Percentiles rank a stretch among this genome's conserved stretches.
Evolutionary conservation across 35 echinoderm and acorn worm species (phyloP).

Genomic region (Apostichopus parvimensis): DNA sequence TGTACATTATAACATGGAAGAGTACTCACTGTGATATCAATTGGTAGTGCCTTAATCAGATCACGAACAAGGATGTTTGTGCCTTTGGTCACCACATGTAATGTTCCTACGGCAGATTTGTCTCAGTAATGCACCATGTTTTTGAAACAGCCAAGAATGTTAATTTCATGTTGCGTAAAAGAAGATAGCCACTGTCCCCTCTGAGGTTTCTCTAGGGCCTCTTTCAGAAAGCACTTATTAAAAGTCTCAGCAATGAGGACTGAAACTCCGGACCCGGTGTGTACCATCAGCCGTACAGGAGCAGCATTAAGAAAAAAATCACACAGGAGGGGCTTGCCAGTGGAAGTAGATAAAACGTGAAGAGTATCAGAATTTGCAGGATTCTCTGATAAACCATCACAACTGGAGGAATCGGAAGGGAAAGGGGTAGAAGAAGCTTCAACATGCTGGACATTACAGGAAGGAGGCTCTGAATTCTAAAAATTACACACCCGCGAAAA

Average conservation of each 20-base stretch:
- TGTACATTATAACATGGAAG: too few relatives aligned
- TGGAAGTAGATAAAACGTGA: not conserved
- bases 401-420: too few relatives aligned
- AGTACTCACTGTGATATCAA: too few relatives aligned
- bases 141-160: conserved; percentile 9
- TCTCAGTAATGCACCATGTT: not conserved
- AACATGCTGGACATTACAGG: too few relatives aligned
- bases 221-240: not conserved
- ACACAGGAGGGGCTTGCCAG: not conserved
- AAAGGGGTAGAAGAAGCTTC: too few relatives aligned
- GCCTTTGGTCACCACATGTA: not conserved
- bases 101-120: not conserved
- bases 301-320: not conserved
- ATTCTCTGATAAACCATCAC: too few relatives aligned
- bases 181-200: not conserved
- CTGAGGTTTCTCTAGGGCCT: not conserved
- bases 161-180: conserved; percentile 1
- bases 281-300: not conserved
- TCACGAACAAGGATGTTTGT: not conserved
- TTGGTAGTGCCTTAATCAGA: not conserved
- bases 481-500: not conserved
- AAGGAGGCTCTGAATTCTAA: too few relatives aligned
- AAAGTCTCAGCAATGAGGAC: not conserved
- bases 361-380: too few relatives aligned
- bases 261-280: conserved; percentile 1